Evolutionary conservation across 2,797 vertebrate genomes (phyloP).

Genomic region (Intellagama lesueurii): DNA sequence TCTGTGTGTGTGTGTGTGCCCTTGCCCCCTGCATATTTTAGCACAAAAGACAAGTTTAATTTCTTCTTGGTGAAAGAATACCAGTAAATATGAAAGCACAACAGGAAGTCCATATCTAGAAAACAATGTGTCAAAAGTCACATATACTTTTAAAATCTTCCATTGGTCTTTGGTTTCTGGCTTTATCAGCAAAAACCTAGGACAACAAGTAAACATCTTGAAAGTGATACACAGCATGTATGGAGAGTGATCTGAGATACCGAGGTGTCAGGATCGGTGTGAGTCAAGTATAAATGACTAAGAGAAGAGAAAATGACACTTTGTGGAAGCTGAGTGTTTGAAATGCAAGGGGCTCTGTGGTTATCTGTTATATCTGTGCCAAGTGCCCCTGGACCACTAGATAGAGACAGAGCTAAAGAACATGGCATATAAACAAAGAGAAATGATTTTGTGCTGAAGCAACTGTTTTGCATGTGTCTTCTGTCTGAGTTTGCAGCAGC

Average conservation of each 20-base stretch:
- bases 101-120: neutral
- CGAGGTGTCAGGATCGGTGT: neutral
- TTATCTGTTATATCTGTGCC: conserved; percentile 26
- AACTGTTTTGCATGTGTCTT: conserved; percentile 34
- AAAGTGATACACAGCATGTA: neutral
- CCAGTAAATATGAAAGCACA: neutral
- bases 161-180: neutral
- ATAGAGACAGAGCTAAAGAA: conserved; percentile 5
- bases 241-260: conserved; percentile 33
- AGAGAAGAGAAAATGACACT: neutral
- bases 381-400: neutral
- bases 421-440: conserved; percentile 11
- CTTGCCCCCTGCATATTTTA: neutral
- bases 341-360: conserved; percentile 32
- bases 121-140: neutral
- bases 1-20: too few species aligned
- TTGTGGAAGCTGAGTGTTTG: neutral
- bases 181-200: neutral
- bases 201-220: conserved; percentile 8
- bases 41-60: neutral
- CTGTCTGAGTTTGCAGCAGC: neutral
- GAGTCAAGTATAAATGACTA: conserved; percentile 13
- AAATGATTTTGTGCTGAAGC: neutral
- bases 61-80: neutral
- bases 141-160: neutral